Evolutionary conservation across 1,140 invertebrate species (phyloP).

Genomic region (Sycophaga agraensis): DNA sequence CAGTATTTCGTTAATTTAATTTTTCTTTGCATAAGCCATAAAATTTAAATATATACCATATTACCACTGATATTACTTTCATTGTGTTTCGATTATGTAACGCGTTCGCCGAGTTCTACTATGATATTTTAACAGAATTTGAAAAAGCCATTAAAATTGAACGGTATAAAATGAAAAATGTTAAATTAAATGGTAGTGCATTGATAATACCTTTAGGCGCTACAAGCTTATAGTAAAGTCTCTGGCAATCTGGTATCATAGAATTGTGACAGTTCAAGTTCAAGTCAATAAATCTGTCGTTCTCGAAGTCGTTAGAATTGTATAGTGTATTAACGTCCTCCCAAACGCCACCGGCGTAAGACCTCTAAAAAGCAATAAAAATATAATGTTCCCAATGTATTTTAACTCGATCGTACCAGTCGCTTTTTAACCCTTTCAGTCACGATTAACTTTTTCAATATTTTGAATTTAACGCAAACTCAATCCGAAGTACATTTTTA

Average conservation of each 20-base stretch:
- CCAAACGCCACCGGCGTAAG: constrained; percentile 6
- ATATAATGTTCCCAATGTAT: no score
- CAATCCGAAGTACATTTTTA: no score
- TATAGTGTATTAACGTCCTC: constrained; percentile 21
- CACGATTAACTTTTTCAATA: background rate
- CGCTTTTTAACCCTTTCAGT: constrained; percentile 14
- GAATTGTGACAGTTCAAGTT: constrained; percentile 17
- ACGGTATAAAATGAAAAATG: no score
- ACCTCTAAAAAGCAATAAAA: constrained; percentile 6
- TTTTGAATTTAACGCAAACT: background rate
- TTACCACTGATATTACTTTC: no score
- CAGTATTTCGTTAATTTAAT: no score
- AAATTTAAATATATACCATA: no score
- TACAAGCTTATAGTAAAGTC: constrained; percentile 10
- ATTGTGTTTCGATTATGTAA: no score
- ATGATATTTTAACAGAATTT: no score
- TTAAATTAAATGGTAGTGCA: background rate
- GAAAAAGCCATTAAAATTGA: no score
- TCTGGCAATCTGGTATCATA: constrained; percentile 10
- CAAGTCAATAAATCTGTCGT: constrained; percentile 26
- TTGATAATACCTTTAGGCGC: constrained; percentile 19
- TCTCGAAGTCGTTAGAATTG: constrained; percentile 17
- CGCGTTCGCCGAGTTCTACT: no score
- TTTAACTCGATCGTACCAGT: no score
- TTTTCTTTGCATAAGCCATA: no score